These are phyloP conservation scores for Agrochola circellaris DNA, from an alignment of 2,888 invertebrate species.

Conservation along the genomic window DNA sequence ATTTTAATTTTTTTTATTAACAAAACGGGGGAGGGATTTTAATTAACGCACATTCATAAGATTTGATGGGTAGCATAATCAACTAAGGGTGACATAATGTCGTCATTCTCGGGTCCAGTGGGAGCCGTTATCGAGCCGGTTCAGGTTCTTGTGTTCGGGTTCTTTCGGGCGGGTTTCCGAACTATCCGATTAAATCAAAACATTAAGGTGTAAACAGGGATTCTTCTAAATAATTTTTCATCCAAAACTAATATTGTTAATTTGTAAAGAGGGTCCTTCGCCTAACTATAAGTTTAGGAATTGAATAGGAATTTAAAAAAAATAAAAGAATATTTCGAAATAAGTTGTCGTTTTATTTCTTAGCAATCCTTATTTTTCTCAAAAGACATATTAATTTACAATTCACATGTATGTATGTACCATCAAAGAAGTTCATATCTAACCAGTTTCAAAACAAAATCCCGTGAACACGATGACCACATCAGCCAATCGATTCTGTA, in stretches of 20 bases:
- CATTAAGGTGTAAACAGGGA: background rate
- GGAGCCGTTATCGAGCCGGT: too few species aligned
- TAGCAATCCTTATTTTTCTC: background rate
- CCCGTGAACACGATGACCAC: too few species aligned
- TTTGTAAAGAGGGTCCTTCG: constrained; percentile 67
- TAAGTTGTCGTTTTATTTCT: constrained; percentile 40
- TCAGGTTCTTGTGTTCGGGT: too few species aligned
- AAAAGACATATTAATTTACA: background rate
- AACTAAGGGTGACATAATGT: too few species aligned
- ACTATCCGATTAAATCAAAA: background rate
- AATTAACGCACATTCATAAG: too few species aligned
- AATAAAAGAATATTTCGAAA: constrained; percentile 43
- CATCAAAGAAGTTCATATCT: too few species aligned
- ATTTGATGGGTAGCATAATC: too few species aligned
- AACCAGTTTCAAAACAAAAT: too few species aligned
- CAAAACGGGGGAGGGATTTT: background rate
- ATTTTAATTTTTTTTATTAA: background rate
- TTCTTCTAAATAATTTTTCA: background rate
- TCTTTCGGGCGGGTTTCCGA: too few species aligned
- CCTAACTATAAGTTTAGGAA: constrained; percentile 59
- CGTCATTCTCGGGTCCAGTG: too few species aligned
- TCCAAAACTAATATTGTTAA: constrained; percentile 2
- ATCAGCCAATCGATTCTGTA: too few species aligned
- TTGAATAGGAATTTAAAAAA: constrained; percentile 44
- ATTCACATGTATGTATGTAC: too few species aligned